A percentile compares a stretch with the other conserved stretches of the same genome.
phyloP scores from a whole-genome alignment of 2,113 vertebrate species.

The Cavia aperea region DNA sequence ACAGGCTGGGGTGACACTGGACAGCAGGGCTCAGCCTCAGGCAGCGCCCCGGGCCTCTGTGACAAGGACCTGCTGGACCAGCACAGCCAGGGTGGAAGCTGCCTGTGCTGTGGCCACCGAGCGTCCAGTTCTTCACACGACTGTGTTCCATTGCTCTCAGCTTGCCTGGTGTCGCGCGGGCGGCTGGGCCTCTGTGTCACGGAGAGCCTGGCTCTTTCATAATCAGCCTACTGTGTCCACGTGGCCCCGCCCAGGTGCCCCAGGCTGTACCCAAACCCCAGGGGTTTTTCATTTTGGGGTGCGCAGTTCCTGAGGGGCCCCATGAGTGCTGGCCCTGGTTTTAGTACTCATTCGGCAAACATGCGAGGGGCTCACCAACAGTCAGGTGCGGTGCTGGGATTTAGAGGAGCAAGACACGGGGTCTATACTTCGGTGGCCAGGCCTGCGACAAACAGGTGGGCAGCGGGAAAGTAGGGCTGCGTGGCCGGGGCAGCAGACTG shows the following conservation, averaged over 20 bases:
- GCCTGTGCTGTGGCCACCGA: not conserved
- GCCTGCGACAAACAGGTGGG: not conserved
- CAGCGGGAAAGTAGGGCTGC: not conserved
- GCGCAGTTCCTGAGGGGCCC: not conserved
- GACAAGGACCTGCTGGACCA: too few species aligned
- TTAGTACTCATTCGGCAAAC: not conserved
- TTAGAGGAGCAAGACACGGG: not conserved
- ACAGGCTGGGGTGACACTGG: not conserved
- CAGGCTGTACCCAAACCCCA: not conserved
- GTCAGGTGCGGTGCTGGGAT: not conserved
- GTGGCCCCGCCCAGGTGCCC: not conserved
- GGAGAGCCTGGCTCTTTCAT: not conserved
- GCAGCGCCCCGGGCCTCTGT: not conserved
- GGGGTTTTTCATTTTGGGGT: not conserved
- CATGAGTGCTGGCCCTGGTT: not conserved
- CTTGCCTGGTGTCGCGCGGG: not conserved
- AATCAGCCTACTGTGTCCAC: not conserved
- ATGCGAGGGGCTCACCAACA: not conserved
- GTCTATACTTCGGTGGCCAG: too few species aligned
- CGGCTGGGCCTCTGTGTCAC: not conserved
- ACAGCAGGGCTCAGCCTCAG: not conserved
- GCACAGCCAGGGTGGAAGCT: not conserved
- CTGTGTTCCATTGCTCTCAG: too few species aligned
- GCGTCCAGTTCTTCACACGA: rapidly evolving
- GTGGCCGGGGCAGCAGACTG: not conserved